phyloP scores from a whole-genome alignment of 1,140 invertebrate genomes.

The Riptortus pedestris region DNA sequence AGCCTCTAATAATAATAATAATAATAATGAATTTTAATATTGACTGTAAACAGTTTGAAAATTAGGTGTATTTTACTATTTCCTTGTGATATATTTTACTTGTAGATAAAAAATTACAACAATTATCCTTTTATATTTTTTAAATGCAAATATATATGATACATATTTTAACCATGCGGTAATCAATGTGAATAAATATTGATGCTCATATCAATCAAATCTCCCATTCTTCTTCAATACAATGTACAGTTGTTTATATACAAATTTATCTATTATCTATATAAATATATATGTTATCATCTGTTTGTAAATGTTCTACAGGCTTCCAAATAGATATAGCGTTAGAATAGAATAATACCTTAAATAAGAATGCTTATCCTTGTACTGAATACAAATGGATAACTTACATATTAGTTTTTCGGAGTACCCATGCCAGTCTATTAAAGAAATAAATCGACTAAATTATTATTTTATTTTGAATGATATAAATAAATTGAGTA shows the following conservation, averaged over 20 bases:
- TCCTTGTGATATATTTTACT: too few species aligned
- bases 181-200: constrained; percentile 10
- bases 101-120: too few species aligned
- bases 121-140: too few species aligned
- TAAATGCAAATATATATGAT: too few species aligned
- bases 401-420: not conserved
- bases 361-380: constrained; percentile 13
- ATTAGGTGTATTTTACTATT: too few species aligned
- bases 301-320: constrained; percentile 28
- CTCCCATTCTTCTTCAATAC: constrained; percentile 13
- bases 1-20: too few species aligned
- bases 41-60: too few species aligned
- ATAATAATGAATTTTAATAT: too few species aligned
- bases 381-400: constrained; percentile 13
- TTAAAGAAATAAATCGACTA: constrained; percentile 16
- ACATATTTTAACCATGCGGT: not conserved
- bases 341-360: constrained; percentile 22
- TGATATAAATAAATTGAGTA: not conserved
- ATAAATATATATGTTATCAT: constrained; percentile 23
- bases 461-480: not conserved
- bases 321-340: constrained; percentile 27
- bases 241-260: constrained; percentile 18
- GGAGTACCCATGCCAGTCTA: not conserved
- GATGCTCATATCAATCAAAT: constrained; percentile 22
- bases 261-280: constrained; percentile 21